Conservation (phyloP, 2,797 vertebrate species). For the Thaleichthys pacificus region DNA sequence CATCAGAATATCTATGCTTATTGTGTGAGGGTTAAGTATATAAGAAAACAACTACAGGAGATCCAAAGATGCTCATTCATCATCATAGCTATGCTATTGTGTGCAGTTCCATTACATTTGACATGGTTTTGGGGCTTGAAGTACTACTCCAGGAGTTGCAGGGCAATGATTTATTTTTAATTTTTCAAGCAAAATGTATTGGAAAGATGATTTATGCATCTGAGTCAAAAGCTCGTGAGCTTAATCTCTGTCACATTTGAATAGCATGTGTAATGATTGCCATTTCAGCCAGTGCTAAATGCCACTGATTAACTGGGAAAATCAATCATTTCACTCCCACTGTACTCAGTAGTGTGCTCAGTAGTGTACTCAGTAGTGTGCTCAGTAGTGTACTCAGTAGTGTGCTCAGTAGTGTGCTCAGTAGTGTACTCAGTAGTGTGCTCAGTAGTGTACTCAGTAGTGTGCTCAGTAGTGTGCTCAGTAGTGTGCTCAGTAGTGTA, state of each 20-base stretch:
- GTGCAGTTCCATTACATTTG: not conserved
- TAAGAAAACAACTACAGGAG: slow-evolving; percentile 9
- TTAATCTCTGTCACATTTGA: slow-evolving; percentile 18
- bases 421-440: not conserved
- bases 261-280: slow-evolving; percentile 18
- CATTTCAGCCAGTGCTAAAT: slow-evolving; percentile 11
- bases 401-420: not conserved
- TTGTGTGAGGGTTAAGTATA: slow-evolving; percentile 27
- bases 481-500: not conserved
- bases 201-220: slow-evolving; percentile 21
- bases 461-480: not conserved
- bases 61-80: slow-evolving; percentile 45
- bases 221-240: slow-evolving; percentile 14
- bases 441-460: not conserved
- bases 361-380: too few relatives aligned
- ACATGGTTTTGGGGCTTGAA: not conserved
- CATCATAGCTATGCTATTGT: slow-evolving; percentile 38
- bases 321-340: slow-evolving; percentile 21
- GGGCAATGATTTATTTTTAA: too few relatives aligned
- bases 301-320: slow-evolving; percentile 6
- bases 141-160: not conserved
- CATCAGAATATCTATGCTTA: slow-evolving; percentile 42
- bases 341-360: not conserved
- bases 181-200: slow-evolving; percentile 22
- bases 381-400: not conserved